These are phyloP conservation scores for Elaphurus davidianus DNA, from an alignment of 2,113 vertebrate species.

Conservation along the genomic window DNA sequence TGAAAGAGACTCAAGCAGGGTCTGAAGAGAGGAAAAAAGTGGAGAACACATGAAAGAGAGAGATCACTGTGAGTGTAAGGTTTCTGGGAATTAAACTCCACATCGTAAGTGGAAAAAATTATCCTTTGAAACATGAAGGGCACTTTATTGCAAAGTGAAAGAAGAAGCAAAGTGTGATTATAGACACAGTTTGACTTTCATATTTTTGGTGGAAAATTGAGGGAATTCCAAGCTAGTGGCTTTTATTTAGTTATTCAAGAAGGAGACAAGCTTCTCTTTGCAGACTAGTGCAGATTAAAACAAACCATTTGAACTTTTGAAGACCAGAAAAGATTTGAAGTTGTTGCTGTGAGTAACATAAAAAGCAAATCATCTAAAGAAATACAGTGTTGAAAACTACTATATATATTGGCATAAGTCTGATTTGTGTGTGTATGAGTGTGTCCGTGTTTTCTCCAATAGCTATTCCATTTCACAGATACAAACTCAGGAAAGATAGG, in stretches of 20 bases:
- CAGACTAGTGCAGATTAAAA: not conserved
- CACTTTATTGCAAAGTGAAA: not conserved
- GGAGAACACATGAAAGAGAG: not conserved
- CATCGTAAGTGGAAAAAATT: not conserved
- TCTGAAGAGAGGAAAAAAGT: rapidly evolving
- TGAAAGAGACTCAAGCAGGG: not conserved
- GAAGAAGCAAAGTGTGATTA: not conserved
- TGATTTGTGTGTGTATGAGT: not conserved
- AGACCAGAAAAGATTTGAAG: not conserved
- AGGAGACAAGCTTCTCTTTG: not conserved
- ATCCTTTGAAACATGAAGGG: not conserved
- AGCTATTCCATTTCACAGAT: not conserved
- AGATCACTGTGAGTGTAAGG: not conserved
- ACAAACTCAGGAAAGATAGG: not conserved
- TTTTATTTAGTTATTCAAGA: not conserved
- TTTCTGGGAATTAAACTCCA: not conserved
- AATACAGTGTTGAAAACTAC: not conserved
- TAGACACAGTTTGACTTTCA: not conserved
- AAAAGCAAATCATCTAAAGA: not conserved
- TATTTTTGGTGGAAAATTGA: not conserved
- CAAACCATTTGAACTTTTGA: not conserved
- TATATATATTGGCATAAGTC: not conserved
- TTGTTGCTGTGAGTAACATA: not conserved
- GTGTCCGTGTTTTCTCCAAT: not conserved
- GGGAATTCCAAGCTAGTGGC: not conserved